Conservation (phyloP, 1,140 invertebrate species). For the Physella acuta region DNA sequence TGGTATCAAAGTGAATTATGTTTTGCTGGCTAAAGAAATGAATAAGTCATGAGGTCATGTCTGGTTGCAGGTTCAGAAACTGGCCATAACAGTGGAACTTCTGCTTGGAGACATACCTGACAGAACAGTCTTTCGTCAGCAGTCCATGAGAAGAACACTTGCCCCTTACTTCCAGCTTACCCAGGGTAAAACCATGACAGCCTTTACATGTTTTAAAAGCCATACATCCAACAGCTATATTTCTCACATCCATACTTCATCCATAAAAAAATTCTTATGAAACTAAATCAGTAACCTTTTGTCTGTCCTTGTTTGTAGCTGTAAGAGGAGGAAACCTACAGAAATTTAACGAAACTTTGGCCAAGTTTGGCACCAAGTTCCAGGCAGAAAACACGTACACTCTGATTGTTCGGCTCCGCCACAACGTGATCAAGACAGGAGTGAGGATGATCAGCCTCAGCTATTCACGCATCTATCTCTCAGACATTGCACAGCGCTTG, state of each 20-base stretch:
- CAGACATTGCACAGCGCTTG: constrained; percentile 91
- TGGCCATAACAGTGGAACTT: constrained; percentile 93
- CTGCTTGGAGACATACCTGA: constrained; percentile 97
- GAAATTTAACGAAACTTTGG: constrained; percentile 89
- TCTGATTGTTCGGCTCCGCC: constrained; percentile 83
- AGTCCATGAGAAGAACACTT: constrained; percentile 80
- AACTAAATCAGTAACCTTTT: no score
- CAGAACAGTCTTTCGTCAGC: constrained; percentile 73
- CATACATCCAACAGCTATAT: no score
- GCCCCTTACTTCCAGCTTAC: constrained; percentile 96
- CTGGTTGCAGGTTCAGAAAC: constrained; percentile 70
- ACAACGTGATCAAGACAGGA: constrained; percentile 99
- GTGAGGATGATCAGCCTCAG: constrained; percentile 94
- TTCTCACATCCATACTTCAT: no score
- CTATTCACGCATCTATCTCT: constrained; percentile 93
- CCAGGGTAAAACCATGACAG: constrained; percentile 75
- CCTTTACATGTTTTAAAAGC: no score
- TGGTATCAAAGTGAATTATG: no score
- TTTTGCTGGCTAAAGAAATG: constrained; percentile 91
- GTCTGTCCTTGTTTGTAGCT: constrained; percentile 66
- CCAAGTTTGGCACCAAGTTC: constrained; percentile 67
- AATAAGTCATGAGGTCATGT: constrained; percentile 66
- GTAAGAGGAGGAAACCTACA: constrained; percentile 92
- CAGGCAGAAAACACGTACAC: constrained; percentile 88
- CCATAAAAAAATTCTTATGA: no score